phyloP scores from a whole-genome alignment of 1,140 invertebrate genomes.

The Panonychus citri region DNA sequence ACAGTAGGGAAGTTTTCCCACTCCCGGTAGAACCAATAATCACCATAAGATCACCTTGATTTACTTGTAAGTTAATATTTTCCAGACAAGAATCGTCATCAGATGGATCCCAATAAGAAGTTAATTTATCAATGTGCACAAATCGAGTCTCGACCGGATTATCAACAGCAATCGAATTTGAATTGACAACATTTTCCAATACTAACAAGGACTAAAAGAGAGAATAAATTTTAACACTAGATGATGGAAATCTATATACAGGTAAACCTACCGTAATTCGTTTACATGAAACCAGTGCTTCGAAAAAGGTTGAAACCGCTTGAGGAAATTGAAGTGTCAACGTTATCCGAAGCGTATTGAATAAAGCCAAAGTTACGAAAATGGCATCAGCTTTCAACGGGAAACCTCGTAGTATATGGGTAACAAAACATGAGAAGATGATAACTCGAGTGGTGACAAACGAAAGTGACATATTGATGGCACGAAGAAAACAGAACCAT shows the following conservation, averaged over 20 bases:
- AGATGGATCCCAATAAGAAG: not conserved
- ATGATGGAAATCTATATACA: too few species aligned
- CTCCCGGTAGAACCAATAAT: conserved; percentile 27
- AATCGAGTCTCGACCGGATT: not conserved
- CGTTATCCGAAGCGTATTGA: conserved; percentile 37
- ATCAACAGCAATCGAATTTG: not conserved
- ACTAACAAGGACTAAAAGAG: not conserved
- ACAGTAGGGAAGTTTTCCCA: conserved; percentile 29
- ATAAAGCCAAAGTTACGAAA: conserved; percentile 44
- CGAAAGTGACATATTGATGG: conserved; percentile 30
- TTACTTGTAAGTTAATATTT: conserved; percentile 16
- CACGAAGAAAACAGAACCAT: conserved; percentile 37
- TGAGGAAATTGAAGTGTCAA: conserved; percentile 42
- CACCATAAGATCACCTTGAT: conserved; percentile 21
- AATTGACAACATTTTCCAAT: not conserved
- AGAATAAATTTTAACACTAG: too few species aligned
- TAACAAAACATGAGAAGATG: conserved; percentile 42
- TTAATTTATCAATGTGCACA: too few species aligned
- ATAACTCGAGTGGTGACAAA: conserved; percentile 34
- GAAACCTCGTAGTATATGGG: conserved; percentile 36
- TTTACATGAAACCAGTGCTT: conserved; percentile 34
- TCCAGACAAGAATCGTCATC: not conserved
- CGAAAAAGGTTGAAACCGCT: conserved; percentile 30
- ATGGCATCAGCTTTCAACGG: conserved; percentile 44
- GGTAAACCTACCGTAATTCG: conserved; percentile 22